A percentile compares a stretch with the other conserved stretches of the same genome.
These are phyloP conservation scores for Perca schrenkii DNA, from an alignment of 2,113 vertebrate species.

Conservation along the genomic window DNA sequence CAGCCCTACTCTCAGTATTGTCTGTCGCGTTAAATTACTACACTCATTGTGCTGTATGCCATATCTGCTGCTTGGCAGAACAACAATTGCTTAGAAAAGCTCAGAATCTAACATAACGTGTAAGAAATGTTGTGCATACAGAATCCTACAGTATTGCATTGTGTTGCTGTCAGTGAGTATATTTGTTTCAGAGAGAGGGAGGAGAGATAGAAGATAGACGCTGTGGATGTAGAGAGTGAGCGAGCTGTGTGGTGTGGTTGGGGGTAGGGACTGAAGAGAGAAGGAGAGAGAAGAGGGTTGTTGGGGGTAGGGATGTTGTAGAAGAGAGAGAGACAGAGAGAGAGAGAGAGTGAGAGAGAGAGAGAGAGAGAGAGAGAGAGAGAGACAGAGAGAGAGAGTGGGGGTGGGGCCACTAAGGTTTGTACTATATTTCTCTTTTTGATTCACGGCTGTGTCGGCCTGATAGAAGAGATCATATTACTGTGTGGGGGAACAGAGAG, in stretches of 20 bases:
- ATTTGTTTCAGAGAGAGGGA: constrained; percentile 64
- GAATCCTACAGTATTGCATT: background rate
- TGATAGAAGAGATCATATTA: constrained; percentile 80
- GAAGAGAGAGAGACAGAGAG: constrained; percentile 53
- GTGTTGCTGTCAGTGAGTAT: constrained; percentile 36
- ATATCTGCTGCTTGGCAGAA: constrained; percentile 12
- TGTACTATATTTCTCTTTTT: constrained; percentile 83
- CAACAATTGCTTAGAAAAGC: background rate
- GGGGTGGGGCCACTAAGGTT: constrained; percentile 80
- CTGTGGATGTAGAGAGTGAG: constrained; percentile 60
- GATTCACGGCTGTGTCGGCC: constrained; percentile 78
- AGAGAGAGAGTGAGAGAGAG: constrained; percentile 47
- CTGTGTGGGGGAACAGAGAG: constrained; percentile 54
- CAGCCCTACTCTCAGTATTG: background rate
- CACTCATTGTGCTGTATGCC: background rate
- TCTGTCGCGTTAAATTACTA: background rate
- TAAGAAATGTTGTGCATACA: constrained; percentile 11
- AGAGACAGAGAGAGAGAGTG: constrained; percentile 58
- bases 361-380: constrained; percentile 47
- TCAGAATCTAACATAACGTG: background rate
- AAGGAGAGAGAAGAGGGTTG: constrained; percentile 52
- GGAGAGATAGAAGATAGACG: constrained; percentile 60
- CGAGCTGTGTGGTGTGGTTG: constrained; percentile 72
- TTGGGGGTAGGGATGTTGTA: constrained; percentile 81
- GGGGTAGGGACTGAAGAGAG: constrained; percentile 73